Conservation (phyloP, 2,113 vertebrate species). For the Nannobrachium achirus region DNA sequence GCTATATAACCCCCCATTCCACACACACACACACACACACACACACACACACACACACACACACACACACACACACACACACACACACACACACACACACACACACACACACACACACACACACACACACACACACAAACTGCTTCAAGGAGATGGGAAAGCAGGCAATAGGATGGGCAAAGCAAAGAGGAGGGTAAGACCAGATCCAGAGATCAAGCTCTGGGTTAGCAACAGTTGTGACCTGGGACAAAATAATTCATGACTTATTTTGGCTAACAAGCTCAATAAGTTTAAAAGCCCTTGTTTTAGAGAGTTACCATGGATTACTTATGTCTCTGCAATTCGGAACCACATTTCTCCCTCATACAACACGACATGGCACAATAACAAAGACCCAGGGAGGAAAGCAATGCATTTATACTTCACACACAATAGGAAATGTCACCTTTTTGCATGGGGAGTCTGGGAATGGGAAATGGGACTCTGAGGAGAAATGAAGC, state of each 20-base stretch:
- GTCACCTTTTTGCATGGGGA: constrained; percentile 31
- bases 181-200: not conserved
- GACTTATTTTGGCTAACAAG: constrained; percentile 21
- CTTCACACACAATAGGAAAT: constrained; percentile 30
- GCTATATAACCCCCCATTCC: not conserved
- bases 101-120: no score
- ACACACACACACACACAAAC: not conserved
- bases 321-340: no score
- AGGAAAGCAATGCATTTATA: constrained; percentile 36
- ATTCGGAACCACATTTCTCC: not conserved
- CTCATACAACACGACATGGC: constrained; percentile 1
- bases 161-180: constrained; percentile 35
- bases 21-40: not conserved
- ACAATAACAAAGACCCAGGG: not conserved
- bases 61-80: no score
- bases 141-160: constrained; percentile 26
- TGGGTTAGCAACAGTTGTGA: no score
- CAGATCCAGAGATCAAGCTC: not conserved
- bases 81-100: no score
- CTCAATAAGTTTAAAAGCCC: constrained; percentile 8
- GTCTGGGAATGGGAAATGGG: constrained; percentile 22
- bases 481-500: constrained; percentile 55
- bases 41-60: no score
- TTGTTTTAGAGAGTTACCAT: constrained; percentile 15
- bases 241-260: constrained; percentile 14